Evolutionary conservation across 2,113 vertebrate genomes (phyloP).

Genomic region (Serinus canaria): DNA sequence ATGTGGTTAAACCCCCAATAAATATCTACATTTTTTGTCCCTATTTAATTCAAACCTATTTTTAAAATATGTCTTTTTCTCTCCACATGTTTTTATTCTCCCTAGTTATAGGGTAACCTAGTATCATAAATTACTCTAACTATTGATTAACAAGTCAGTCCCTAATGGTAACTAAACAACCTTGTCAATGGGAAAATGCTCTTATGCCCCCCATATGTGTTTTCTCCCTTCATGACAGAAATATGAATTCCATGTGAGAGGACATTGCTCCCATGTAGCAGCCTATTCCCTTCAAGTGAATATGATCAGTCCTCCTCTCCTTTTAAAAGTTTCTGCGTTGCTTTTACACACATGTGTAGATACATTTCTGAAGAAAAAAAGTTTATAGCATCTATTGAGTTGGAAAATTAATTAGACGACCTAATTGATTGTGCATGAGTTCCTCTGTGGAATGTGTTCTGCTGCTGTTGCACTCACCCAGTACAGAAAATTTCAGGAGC

Average conservation of each 20-base stretch:
- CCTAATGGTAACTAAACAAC: neutral
- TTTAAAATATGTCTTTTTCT: neutral
- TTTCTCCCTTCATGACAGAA: neutral
- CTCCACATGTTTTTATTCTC: neutral
- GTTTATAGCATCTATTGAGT: conserved; percentile 63
- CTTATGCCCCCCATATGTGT: neutral
- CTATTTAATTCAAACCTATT: neutral
- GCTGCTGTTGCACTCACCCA: conserved; percentile 4
- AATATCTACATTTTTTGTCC: neutral
- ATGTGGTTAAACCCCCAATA: neutral
- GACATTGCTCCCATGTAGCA: neutral
- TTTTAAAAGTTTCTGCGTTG: conserved; percentile 16
- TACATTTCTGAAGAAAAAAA: conserved; percentile 4
- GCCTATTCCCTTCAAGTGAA: neutral
- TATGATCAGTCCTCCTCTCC: neutral
- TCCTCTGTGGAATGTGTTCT: conserved; percentile 66
- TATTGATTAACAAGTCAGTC: neutral
- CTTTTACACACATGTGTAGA: conserved; percentile 43
- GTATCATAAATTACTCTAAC: neutral
- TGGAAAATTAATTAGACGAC: conserved; percentile 73
- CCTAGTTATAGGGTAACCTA: neutral
- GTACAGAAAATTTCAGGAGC: conserved; percentile 14
- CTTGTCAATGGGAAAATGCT: neutral
- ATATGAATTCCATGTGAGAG: neutral
- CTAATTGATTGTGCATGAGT: conserved; percentile 72